These are phyloP conservation scores for Apaloderma vittatum DNA, from an alignment of 2,113 vertebrate species.

Conservation along the genomic window DNA sequence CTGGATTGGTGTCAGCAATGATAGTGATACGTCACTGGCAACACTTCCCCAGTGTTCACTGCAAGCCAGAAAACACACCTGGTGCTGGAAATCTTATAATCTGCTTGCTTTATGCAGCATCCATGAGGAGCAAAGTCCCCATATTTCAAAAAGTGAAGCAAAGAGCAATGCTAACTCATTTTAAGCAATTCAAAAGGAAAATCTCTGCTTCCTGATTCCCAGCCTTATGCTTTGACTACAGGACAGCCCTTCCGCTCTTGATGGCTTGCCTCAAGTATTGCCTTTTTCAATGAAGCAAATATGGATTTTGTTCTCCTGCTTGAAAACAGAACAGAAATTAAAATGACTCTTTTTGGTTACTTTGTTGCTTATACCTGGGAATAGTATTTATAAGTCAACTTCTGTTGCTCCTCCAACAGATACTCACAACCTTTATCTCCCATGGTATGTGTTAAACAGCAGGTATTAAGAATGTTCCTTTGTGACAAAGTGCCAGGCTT, in stretches of 20 bases:
- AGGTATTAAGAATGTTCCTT: conserved; percentile 8
- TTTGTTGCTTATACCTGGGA: conserved; percentile 47
- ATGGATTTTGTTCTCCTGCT: conserved; percentile 67
- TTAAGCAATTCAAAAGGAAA: not conserved
- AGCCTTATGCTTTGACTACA: not conserved
- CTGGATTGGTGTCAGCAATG: not conserved
- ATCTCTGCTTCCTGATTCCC: not conserved
- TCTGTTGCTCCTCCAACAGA: conserved; percentile 49
- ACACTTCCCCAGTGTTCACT: not conserved
- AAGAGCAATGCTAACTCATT: not conserved
- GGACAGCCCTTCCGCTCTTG: not conserved
- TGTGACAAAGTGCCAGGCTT: conserved; percentile 17
- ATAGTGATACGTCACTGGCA: not conserved
- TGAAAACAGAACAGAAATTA: conserved; percentile 61
- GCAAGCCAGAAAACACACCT: not conserved
- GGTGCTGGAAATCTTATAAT: not conserved
- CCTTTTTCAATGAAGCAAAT: conserved; percentile 75
- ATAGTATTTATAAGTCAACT: conserved; percentile 30
- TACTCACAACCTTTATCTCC: conserved; percentile 41
- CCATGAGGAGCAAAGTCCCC: not conserved
- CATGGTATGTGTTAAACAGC: not conserved
- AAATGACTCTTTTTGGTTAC: conserved; percentile 32
- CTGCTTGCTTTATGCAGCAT: not conserved
- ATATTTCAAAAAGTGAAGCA: conserved; percentile 1
- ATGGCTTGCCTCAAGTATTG: conserved; percentile 23